phyloP scores from a whole-genome alignment of 2,113 vertebrate genomes.

The Callipepla squamata region DNA sequence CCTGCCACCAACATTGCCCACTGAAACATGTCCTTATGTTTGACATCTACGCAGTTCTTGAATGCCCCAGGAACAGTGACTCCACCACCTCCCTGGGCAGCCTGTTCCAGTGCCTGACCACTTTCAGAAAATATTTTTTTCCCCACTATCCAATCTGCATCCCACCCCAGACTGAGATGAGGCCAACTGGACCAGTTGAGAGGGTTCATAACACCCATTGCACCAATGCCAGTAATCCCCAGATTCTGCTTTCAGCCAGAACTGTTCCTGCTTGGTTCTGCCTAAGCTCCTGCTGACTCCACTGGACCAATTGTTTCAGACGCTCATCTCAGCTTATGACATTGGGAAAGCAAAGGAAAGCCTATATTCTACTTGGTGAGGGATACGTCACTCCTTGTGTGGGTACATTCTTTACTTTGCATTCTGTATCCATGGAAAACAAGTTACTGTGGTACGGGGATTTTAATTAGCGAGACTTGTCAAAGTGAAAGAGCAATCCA shows the following conservation, averaged over 20 bases:
- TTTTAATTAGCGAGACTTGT: not conserved
- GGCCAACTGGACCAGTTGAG: not conserved
- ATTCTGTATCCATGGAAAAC: conserved; percentile 16
- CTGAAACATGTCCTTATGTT: too few species aligned
- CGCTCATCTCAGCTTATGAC: not conserved
- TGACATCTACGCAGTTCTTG: too few species aligned
- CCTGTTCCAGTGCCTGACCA: too few species aligned
- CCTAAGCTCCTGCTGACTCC: not conserved
- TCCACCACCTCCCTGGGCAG: too few species aligned
- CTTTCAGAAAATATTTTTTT: too few species aligned
- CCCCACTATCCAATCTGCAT: too few species aligned
- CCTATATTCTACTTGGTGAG: not conserved
- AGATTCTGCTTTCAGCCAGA: not conserved
- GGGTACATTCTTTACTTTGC: conserved; percentile 52
- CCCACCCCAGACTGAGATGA: not conserved
- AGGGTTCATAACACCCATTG: not conserved
- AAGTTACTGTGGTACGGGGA: not conserved
- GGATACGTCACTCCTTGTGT: conserved; percentile 10
- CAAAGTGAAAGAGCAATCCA: not conserved
- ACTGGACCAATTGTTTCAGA: not conserved
- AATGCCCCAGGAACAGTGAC: too few species aligned
- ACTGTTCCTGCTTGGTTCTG: accelerated
- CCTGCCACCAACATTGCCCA: too few species aligned
- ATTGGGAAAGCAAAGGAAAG: not conserved
- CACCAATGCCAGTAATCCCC: not conserved